Base-by-base conservation (phyloP, 2,113 vertebrate species). In the Spermophilus dauricus region DNA sequence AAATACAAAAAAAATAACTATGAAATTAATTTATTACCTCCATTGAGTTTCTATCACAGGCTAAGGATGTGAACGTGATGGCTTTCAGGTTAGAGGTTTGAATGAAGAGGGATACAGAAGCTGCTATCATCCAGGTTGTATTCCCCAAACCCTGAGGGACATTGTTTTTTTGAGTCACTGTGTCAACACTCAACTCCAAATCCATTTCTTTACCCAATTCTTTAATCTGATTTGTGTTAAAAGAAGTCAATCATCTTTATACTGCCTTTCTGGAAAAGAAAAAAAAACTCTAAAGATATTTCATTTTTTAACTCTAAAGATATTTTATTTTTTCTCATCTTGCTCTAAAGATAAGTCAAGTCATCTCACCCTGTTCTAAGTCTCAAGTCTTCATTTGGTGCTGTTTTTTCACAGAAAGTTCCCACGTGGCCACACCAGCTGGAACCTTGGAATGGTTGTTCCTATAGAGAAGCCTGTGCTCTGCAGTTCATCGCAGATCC, bases 291-390 rank as follows among this genome's bases (percentile, higher is more conserved):
- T 93, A 37, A 76, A 78, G 63, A 67, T 77, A 73, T 67, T 91
- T 96, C n/a, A n/a, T n/a, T n/a, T n/a, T n/a, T n/a, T n/a, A n/a
- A n/a, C n/a, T n/a, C n/a, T n/a, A n/a, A n/a, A n/a, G n/a, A n/a
- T n/a, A n/a, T n/a, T n/a, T n/a, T 61, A 53, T 83, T 78, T 96
- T 53, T 86, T 87, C 63, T 97, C 90, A 56, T 78, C 75, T 93
- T 67, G 37, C 80, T 86, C 37, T 94, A 28, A 95, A 93, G 34
- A 76, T 69, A 75, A 90, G 86, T 69, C 16, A 56, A 72, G 37
- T n/a, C 45, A 70, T 85, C 45, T 39, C 58, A 11, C 34, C 28
- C 5, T 56, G 32, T 90, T 73, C 78, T 51, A 67, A 78, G 48
- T 78, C 53, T 84, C 56, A 78, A n/a, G 4, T 58, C 67, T 76